Conservation (phyloP, 2,888 invertebrate genomes). For the Acanthosepion esculentum region DNA sequence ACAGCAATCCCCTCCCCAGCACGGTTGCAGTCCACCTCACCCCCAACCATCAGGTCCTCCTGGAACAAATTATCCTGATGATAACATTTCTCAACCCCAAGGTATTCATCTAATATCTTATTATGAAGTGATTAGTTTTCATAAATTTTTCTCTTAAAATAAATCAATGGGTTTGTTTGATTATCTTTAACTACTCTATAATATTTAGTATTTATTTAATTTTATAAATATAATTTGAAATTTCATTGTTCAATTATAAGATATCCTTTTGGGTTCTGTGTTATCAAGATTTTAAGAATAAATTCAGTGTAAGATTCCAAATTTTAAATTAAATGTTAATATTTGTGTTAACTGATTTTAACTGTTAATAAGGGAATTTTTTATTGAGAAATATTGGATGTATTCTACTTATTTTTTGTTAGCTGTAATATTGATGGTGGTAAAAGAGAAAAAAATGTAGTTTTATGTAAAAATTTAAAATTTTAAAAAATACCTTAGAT, state of each 20-base stretch:
- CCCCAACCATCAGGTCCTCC: slow-evolving; percentile 55
- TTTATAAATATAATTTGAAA: too few species aligned
- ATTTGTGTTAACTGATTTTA: neutral
- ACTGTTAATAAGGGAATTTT: neutral
- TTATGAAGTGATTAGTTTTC: neutral
- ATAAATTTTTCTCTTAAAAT: neutral
- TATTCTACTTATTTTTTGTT: too few species aligned
- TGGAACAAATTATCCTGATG: slow-evolving; percentile 50
- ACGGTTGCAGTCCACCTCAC: slow-evolving; percentile 49
- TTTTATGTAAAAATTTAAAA: too few species aligned
- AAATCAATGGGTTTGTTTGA: neutral
- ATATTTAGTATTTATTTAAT: too few species aligned
- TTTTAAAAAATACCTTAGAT: neutral
- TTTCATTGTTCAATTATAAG: too few species aligned
- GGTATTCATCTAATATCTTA: neutral
- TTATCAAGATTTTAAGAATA: neutral
- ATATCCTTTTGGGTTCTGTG: too few species aligned
- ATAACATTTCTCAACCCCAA: slow-evolving; percentile 23
- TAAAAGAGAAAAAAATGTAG: too few species aligned
- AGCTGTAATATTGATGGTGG: too few species aligned
- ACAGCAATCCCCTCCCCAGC: slow-evolving; percentile 51
- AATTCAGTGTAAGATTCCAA: neutral
- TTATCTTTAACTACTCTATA: too few species aligned
- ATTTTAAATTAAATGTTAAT: neutral
- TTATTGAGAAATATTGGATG: too few species aligned